Evolutionary conservation across 1,140 invertebrate species (phyloP).

Genomic region (Drosophila auraria): DNA sequence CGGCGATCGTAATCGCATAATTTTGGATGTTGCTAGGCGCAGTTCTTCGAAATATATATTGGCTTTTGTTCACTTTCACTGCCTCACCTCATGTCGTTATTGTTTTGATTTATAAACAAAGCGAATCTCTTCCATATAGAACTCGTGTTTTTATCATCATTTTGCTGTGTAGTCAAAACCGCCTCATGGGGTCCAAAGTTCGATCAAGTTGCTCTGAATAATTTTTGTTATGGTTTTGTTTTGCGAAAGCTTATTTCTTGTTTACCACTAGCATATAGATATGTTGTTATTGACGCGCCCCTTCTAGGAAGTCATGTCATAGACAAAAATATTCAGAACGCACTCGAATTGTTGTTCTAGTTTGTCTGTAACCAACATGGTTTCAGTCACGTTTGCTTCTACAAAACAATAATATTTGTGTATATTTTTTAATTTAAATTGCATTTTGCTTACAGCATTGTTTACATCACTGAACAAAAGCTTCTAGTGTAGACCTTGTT

Average conservation of each 20-base stretch:
- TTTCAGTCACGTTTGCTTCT: conserved; percentile 56
- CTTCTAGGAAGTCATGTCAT: conserved; percentile 20
- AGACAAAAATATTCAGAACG: conserved; percentile 3
- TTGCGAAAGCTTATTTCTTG: conserved; percentile 36
- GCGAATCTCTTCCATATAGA: conserved; percentile 9
- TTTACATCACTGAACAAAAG: conserved; percentile 38
- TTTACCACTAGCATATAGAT: conserved; percentile 8
- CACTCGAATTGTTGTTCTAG: conserved; percentile 7
- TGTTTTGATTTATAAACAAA: conserved; percentile 46
- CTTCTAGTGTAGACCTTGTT: conserved; percentile 29
- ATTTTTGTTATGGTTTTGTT: conserved; percentile 17
- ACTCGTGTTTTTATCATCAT: conserved; percentile 50
- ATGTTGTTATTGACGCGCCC: conserved; percentile 33
- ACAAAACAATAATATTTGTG: conserved; percentile 50
- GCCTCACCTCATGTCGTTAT: conserved; percentile 9
- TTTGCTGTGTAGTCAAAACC: conserved; percentile 33
- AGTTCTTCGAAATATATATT: conserved; percentile 20
- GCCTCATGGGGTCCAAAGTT: conserved; percentile 59
- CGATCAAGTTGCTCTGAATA: conserved; percentile 19
- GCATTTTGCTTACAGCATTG: conserved; percentile 17
- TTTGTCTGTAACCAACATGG: conserved; percentile 44
- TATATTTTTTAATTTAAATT: background rate
- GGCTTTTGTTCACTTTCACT: conserved; percentile 10
- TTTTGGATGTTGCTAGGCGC: conserved; percentile 56
- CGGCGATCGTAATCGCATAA: conserved; percentile 53